These are phyloP conservation scores for Amblyjoppa proteus DNA, from an alignment of 2,888 invertebrate genomes.

Conservation along the genomic window DNA sequence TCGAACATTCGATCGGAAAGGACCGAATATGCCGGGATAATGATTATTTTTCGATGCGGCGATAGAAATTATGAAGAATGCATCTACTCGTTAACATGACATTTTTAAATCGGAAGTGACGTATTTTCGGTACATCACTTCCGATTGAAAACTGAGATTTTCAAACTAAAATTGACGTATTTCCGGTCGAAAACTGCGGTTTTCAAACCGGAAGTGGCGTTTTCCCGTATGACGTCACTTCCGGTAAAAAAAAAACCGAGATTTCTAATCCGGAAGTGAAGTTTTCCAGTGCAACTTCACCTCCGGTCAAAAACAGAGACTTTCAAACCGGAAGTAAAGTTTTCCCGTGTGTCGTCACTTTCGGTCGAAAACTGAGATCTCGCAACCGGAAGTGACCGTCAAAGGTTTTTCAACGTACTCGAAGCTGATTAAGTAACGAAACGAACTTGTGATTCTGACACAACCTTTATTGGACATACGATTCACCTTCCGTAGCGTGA, in stretches of 20 bases:
- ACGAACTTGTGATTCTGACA: background rate
- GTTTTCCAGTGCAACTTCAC: no score
- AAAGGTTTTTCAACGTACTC: background rate
- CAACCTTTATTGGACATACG: background rate
- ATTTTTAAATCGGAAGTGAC: background rate
- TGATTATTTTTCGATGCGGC: background rate
- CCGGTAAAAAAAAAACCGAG: no score
- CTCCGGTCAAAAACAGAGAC: no score
- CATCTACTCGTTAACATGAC: background rate
- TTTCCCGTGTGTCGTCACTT: no score
- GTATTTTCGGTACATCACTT: background rate
- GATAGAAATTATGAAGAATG: background rate
- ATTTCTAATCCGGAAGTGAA: no score
- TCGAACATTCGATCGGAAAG: background rate
- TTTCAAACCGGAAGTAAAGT: no score
- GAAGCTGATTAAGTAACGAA: background rate
- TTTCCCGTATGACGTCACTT: no score
- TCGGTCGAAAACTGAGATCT: no score
- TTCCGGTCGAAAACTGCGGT: no score
- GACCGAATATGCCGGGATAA: background rate
- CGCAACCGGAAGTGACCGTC: background rate
- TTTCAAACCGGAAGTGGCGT: no score
- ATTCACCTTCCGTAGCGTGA: slow-evolving; percentile 2
- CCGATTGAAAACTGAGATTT: no score
- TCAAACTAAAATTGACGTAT: no score